These are phyloP conservation scores for Melieria picta DNA, from an alignment of 2,888 invertebrate species.

Conservation along the genomic window DNA sequence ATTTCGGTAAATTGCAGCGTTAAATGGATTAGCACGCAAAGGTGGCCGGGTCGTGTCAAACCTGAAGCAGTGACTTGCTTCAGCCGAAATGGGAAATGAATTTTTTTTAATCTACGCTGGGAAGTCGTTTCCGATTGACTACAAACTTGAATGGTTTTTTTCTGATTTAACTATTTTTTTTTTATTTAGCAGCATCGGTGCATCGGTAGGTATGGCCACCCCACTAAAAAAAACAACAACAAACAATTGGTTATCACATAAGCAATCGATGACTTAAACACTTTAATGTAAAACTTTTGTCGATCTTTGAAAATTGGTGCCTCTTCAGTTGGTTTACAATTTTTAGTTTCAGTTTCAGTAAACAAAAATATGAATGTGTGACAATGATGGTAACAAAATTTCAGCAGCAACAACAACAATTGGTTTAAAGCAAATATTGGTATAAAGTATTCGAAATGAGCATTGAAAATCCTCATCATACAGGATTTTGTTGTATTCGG, in stretches of 20 bases:
- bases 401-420: constrained; percentile 12
- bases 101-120: not conserved
- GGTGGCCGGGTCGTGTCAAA: not conserved
- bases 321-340: too few species aligned
- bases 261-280: too few species aligned
- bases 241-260: constrained; percentile 21
- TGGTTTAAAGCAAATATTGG: constrained; percentile 3
- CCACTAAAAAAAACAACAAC: not conserved
- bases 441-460: not conserved
- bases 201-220: constrained; percentile 53
- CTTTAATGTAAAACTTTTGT: too few species aligned
- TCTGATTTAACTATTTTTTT: constrained; percentile 1
- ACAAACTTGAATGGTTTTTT: not conserved
- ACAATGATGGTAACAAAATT: constrained; percentile 22
- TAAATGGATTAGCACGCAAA: constrained; percentile 40
- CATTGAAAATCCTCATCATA: constrained; percentile 28
- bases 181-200: constrained; percentile 49
- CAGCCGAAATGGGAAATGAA: too few species aligned
- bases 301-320: too few species aligned
- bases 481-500: constrained; percentile 52
- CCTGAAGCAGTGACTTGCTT: not conserved
- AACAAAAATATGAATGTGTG: constrained; percentile 52
- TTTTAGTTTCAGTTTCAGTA: not conserved
- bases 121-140: not conserved
- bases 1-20: constrained; percentile 50